These are phyloP conservation scores for Lysiphlebus fabarum DNA, from an alignment of 1,140 invertebrate species.

Conservation along the genomic window DNA sequence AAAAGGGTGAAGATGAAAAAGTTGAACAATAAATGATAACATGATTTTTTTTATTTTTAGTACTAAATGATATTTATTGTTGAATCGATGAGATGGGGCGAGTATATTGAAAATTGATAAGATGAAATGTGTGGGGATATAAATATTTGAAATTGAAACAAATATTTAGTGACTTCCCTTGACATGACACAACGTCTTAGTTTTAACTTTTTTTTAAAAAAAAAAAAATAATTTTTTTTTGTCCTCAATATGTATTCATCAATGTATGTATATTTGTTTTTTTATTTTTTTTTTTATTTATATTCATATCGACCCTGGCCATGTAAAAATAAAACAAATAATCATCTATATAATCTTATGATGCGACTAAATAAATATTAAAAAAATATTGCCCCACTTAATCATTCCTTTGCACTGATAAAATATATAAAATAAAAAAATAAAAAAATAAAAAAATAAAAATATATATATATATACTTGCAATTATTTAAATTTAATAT, in stretches of 20 bases:
- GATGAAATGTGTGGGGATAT: neutral
- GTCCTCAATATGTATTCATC: neutral
- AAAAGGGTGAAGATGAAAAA: too few species aligned
- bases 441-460: too few species aligned
- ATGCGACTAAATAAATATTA: conserved; percentile 27
- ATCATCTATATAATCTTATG: conserved; percentile 12
- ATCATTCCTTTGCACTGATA: conserved; percentile 19
- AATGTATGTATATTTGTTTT: too few species aligned
- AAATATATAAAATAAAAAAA: too few species aligned
- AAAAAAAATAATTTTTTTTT: conserved; percentile 16
- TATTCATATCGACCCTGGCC: neutral
- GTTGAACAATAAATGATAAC: too few species aligned
- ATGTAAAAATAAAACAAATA: neutral
- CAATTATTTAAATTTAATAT: too few species aligned
- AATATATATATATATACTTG: neutral
- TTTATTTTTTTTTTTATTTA: conserved; percentile 6
- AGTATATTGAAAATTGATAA: conserved; percentile 7
- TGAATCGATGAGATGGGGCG: neutral
- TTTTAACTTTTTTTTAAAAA: conserved; percentile 16
- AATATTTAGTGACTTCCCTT: conserved; percentile 26
- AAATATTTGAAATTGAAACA: conserved; percentile 3
- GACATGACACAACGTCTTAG: conserved; percentile 16
- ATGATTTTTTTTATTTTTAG: too few species aligned
- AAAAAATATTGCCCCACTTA: conserved; percentile 27
- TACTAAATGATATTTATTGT: neutral